Evolutionary conservation across 1,140 invertebrate species (phyloP).

Genomic region (Medauroidea extradentata): DNA sequence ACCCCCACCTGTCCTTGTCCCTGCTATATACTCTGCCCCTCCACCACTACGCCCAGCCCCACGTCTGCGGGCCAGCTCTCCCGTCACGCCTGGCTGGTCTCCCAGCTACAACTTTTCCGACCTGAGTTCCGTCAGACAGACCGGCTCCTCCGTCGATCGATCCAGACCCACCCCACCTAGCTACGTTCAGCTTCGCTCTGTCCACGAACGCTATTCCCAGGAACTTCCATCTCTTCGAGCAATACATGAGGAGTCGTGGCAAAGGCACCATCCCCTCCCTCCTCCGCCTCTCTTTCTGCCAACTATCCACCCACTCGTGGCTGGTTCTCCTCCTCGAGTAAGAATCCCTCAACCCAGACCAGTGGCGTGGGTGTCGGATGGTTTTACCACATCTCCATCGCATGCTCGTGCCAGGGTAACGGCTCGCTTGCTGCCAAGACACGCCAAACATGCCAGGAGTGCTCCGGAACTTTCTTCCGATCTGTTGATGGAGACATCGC

Average conservation of each 20-base stretch:
- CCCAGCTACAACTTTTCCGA: constrained; percentile 70
- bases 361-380: constrained; percentile 47
- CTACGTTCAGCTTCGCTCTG: constrained; percentile 55
- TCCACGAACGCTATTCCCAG: constrained; percentile 64
- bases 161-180: constrained; percentile 59
- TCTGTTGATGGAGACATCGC: constrained; percentile 61
- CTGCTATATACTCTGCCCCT: constrained; percentile 38
- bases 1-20: constrained; percentile 18
- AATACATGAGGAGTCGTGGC: constrained; percentile 62
- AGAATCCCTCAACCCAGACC: constrained; percentile 43
- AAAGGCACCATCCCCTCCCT: constrained; percentile 30
- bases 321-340: constrained; percentile 42
- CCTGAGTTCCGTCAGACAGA: constrained; percentile 77
- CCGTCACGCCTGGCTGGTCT: constrained; percentile 57
- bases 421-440: constrained; percentile 52
- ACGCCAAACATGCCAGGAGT: constrained; percentile 57
- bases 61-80: constrained; percentile 62
- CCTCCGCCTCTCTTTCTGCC: constrained; percentile 19
- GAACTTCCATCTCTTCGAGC: constrained; percentile 67
- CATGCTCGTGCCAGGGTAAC: constrained; percentile 38
- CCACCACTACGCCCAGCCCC: constrained; percentile 48
- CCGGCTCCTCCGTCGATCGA: constrained; percentile 72
- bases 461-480: constrained; percentile 62
- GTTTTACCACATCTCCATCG: constrained; percentile 35
- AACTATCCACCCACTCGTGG: constrained; percentile 50